Evolutionary conservation across 2,888 invertebrate species (phyloP).

Genomic region (Heteromyza rotundicornis): DNA sequence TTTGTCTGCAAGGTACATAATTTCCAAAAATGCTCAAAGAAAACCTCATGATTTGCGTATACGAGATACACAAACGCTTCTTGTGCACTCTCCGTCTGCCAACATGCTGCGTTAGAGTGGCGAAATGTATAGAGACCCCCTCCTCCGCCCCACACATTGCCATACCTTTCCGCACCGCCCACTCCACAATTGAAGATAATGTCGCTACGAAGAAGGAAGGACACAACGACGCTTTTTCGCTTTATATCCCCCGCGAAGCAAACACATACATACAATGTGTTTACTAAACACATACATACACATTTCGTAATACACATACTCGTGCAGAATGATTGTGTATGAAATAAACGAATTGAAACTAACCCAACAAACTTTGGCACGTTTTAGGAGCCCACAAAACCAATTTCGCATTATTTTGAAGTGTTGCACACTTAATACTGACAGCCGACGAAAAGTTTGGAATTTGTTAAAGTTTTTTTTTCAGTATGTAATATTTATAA

Average conservation of each 20-base stretch:
- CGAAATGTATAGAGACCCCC: too few relatives aligned
- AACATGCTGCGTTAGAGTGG: too few relatives aligned
- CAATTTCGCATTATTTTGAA: too few relatives aligned
- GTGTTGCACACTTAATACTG: too few relatives aligned
- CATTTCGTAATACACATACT: neutral
- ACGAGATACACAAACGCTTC: constrained; percentile 18
- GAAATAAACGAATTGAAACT: too few relatives aligned
- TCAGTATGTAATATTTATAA: too few relatives aligned
- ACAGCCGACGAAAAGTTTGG: too few relatives aligned
- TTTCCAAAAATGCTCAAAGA: constrained; percentile 1
- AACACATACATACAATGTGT: neutral
- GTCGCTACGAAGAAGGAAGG: constrained; percentile 14
- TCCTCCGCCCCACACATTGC: neutral
- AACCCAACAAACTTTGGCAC: too few relatives aligned
- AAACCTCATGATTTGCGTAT: constrained; percentile 19
- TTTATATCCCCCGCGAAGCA: neutral
- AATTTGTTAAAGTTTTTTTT: too few relatives aligned
- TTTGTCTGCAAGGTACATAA: constrained; percentile 12
- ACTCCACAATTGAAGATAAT: constrained; percentile 17
- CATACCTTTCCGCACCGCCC: neutral
- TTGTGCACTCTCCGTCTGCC: too few relatives aligned
- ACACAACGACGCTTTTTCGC: neutral
- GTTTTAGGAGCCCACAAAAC: too few relatives aligned
- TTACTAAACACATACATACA: neutral
- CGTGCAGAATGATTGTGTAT: too few relatives aligned